phyloP scores from a whole-genome alignment of 2,113 vertebrate genomes.

The Eurystomus gularis region DNA sequence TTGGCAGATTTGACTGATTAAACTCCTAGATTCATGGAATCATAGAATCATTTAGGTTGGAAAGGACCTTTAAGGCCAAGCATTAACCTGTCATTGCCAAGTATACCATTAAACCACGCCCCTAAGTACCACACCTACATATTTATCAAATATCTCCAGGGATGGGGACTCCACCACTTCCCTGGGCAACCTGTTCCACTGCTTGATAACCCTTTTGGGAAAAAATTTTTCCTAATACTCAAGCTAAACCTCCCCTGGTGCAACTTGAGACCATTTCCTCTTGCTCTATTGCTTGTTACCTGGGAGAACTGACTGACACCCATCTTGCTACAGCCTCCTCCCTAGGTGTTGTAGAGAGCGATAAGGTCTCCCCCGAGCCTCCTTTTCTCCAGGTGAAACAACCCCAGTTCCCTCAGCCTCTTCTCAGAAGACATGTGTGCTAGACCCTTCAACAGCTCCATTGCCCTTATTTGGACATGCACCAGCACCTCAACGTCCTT shows the following conservation, averaged over 20 bases:
- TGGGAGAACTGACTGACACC: background rate
- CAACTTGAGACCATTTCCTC: background rate
- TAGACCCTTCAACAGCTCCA: background rate
- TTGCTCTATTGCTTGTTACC: background rate
- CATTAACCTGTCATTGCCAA: background rate
- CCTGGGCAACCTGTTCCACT: background rate
- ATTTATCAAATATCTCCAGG: background rate
- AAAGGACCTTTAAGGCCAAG: background rate
- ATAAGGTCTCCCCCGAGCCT: background rate
- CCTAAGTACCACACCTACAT: background rate
- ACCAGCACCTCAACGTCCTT: background rate
- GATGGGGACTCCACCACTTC: background rate
- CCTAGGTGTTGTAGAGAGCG: background rate
- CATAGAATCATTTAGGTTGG: background rate
- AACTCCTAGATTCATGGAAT: background rate
- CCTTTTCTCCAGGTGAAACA: background rate
- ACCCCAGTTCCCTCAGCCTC: background rate
- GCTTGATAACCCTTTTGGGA: background rate
- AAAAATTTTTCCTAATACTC: background rate
- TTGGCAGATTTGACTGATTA: background rate
- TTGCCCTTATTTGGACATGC: background rate
- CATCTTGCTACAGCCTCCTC: background rate
- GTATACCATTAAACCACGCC: background rate
- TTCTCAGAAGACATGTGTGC: background rate
- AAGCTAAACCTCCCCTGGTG: background rate